phyloP scores from a whole-genome alignment of 1,140 invertebrate species.

The Mercenaria mercenaria region DNA sequence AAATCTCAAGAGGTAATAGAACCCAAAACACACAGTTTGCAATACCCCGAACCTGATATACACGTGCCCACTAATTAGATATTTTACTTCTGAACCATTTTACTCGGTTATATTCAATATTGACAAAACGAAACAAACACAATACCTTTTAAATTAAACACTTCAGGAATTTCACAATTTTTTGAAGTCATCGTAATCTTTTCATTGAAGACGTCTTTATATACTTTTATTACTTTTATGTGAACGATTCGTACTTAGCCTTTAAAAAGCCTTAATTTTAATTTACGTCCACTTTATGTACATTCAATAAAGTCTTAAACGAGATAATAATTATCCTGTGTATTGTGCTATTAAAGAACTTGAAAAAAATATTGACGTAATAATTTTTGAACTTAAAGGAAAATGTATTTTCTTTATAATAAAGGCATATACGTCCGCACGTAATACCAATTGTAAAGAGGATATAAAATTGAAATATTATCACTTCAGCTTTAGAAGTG shows the following conservation, averaged over 20 bases:
- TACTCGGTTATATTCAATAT: not conserved
- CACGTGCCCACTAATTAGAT: not conserved
- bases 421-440: not conserved
- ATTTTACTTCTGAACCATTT: too few species aligned
- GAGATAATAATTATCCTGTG: not conserved
- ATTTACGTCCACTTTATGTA: not conserved
- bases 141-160: not conserved
- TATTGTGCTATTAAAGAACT: not conserved
- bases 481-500: not conserved
- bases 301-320: not conserved
- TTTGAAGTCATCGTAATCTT: not conserved
- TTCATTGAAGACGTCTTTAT: not conserved
- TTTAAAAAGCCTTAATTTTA: not conserved
- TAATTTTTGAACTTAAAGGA: not conserved
- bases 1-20: too few species aligned
- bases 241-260: not conserved
- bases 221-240: not conserved
- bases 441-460: not conserved
- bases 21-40: too few species aligned
- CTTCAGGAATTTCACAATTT: not conserved
- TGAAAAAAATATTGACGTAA: slow-evolving; percentile 21
- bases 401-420: not conserved
- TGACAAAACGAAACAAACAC: not conserved
- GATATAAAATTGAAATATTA: not conserved
- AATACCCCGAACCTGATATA: too few species aligned